Evolutionary conservation across 2,888 invertebrate genomes (phyloP).

Genomic region (Cataglyphis albicans): DNA sequence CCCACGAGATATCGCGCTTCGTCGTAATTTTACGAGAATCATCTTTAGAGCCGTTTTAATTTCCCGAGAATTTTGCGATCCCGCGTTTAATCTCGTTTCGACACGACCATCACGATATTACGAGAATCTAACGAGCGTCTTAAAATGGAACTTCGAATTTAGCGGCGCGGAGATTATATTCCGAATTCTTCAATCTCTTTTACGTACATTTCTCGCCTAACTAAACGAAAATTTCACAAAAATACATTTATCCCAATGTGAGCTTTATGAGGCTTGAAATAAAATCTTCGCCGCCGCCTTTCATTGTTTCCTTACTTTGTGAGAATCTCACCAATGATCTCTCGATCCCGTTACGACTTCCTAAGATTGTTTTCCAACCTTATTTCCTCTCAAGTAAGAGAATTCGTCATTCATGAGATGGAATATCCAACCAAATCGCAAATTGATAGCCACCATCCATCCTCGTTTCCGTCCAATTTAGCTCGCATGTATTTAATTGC

Average conservation of each 20-base stretch:
- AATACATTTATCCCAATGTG: not conserved
- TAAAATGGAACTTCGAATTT: not conserved
- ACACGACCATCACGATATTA: slow-evolving; percentile 21
- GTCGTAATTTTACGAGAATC: slow-evolving; percentile 36
- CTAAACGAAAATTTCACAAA: not conserved
- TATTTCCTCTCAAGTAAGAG: slow-evolving; percentile 10
- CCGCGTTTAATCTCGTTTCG: slow-evolving; percentile 16
- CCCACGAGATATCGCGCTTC: slow-evolving; percentile 10
- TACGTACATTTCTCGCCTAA: not conserved
- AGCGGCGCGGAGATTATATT: not conserved
- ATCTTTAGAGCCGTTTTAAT: slow-evolving; percentile 15
- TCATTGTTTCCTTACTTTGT: slow-evolving; percentile 47
- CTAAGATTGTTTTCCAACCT: slow-evolving; percentile 38
- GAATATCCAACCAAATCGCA: slow-evolving; percentile 11
- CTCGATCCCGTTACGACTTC: slow-evolving; percentile 40
- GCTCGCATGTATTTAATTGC: slow-evolving; percentile 14
- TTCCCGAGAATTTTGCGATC: slow-evolving; percentile 22
- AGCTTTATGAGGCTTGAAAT: slow-evolving; percentile 33
- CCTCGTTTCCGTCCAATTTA: not conserved
- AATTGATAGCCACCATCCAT: not conserved
- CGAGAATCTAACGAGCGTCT: slow-evolving; percentile 12
- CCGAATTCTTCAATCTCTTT: not conserved
- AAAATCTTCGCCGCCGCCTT: slow-evolving; percentile 34
- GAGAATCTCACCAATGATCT: slow-evolving; percentile 33
- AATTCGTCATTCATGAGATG: slow-evolving; percentile 17